These are phyloP conservation scores for Stercorarius parasiticus DNA, from an alignment of 2,113 vertebrate species.

Conservation along the genomic window DNA sequence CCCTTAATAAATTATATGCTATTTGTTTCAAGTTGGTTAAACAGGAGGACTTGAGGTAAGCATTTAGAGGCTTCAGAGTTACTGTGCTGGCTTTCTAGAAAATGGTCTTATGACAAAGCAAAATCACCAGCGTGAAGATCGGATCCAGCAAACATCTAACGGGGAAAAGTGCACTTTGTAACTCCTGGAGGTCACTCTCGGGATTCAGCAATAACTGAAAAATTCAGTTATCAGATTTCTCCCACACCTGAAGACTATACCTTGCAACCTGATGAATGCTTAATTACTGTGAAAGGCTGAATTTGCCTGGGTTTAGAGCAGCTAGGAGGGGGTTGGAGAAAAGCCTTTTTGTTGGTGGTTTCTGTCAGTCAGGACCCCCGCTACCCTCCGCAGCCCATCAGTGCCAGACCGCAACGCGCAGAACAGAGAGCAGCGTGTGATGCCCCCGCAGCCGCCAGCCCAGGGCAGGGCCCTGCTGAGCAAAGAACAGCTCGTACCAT, in stretches of 20 bases:
- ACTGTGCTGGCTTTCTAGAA: neutral
- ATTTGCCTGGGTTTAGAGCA: neutral
- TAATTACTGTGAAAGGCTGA: neutral
- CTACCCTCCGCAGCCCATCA: too few relatives aligned
- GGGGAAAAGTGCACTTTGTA: neutral
- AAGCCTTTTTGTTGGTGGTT: neutral
- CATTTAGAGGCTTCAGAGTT: neutral
- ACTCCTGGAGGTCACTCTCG: neutral
- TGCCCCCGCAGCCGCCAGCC: neutral
- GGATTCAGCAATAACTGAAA: neutral
- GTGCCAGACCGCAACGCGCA: neutral
- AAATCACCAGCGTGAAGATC: neutral
- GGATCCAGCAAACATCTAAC: neutral
- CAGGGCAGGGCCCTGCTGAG: neutral
- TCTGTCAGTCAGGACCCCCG: neutral
- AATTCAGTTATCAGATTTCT: neutral
- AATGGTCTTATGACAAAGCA: neutral
- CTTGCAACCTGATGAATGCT: neutral
- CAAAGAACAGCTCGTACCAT: neutral
- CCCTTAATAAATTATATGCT: neutral
- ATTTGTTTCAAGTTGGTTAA: neutral
- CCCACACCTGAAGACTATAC: neutral
- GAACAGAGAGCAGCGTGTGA: neutral
- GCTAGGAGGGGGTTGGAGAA: neutral
- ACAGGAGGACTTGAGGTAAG: neutral